A percentile compares a stretch with the other conserved stretches of the same genome.
These are phyloP conservation scores for Micromussa lordhowensis DNA, from an alignment of 92 coral and sea anemone species.

Conservation along the genomic window DNA sequence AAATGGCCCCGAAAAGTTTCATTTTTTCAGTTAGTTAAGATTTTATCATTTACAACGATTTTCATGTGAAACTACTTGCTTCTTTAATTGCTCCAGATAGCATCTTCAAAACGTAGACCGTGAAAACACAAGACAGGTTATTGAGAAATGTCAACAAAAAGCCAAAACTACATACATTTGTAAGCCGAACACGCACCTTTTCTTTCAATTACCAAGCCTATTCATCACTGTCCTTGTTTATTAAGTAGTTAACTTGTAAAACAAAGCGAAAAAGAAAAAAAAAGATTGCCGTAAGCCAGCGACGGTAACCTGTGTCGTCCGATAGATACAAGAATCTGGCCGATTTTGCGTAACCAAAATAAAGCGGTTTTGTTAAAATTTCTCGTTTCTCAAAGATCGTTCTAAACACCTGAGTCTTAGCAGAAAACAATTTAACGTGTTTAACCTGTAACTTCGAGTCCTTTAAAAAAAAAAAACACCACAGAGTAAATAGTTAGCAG, in stretches of 20 bases:
- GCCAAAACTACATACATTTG: constrained; percentile 18
- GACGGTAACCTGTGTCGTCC: constrained; percentile 38
- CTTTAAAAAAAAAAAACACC: not conserved
- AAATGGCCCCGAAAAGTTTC: not conserved
- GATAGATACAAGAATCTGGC: constrained; percentile 30
- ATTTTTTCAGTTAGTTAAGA: not conserved
- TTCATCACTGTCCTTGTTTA: constrained; percentile 42
- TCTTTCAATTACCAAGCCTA: constrained; percentile 39
- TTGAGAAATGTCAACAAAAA: constrained; percentile 19
- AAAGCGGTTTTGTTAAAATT: not conserved
- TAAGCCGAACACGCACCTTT: constrained; percentile 26
- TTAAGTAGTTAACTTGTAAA: constrained; percentile 27
- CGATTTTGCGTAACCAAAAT: constrained; percentile 14
- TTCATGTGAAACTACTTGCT: not conserved
- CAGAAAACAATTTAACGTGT: not conserved
- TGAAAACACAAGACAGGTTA: constrained; percentile 8
- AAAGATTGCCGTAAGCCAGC: constrained; percentile 29
- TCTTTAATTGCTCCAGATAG: not conserved
- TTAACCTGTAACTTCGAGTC: not conserved
- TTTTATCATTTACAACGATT: not conserved
- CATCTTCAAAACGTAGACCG: not conserved
- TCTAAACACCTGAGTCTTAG: not conserved
- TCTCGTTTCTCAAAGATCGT: not conserved
- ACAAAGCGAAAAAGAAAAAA: constrained; percentile 17
- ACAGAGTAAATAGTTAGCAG: not conserved